Conservation (phyloP, 2,888 invertebrate species). For the Hydrotaea cyrtoneurina region DNA sequence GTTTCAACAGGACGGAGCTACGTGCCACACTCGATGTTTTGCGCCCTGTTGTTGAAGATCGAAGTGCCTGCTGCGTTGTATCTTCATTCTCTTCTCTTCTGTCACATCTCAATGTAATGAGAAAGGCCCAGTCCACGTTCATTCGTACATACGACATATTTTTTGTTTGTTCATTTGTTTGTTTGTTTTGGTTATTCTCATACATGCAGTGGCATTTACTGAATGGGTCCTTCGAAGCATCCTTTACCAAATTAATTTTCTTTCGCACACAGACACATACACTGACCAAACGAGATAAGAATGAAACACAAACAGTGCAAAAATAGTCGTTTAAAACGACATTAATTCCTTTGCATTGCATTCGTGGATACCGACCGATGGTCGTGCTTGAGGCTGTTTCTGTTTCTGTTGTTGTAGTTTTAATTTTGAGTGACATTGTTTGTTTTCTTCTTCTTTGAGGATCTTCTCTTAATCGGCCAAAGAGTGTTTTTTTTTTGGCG, state of each 20-base stretch:
- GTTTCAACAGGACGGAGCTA: no score
- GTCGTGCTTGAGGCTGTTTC: constrained; percentile 35
- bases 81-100: no score
- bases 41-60: no score
- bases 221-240: no score
- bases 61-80: no score
- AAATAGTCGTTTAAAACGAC: constrained; percentile 30
- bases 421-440: constrained; percentile 14
- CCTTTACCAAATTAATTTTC: background rate
- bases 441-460: background rate
- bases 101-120: no score
- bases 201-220: no score
- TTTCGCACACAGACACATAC: background rate
- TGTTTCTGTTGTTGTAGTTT: constrained; percentile 39
- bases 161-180: no score
- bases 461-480: background rate
- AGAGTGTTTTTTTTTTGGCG: background rate
- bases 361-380: background rate
- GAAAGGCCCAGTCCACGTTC: no score
- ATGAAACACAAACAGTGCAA: background rate
- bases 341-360: constrained; percentile 31
- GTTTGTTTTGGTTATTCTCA: no score
- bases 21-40: no score
- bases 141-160: no score
- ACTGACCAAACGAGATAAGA: background rate